Evolutionary conservation across 1,140 invertebrate species (phyloP).

Genomic region (Ganaspis sp.): DNA sequence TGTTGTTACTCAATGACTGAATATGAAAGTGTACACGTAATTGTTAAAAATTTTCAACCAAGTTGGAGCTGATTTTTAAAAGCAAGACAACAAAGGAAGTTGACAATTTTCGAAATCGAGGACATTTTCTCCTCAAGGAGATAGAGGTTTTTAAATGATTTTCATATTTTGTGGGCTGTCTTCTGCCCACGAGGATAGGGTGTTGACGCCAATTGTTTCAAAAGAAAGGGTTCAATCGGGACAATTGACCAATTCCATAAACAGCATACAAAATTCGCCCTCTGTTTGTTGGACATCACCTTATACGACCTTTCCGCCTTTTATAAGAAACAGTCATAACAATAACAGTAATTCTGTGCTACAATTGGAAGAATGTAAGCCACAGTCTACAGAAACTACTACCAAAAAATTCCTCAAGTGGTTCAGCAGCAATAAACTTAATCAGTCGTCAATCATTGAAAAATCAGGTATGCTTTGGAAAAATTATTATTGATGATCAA

Average conservation of each 20-base stretch:
- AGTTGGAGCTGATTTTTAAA: neutral
- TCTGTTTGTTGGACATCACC: neutral
- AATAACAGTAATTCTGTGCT: slow-evolving; percentile 2
- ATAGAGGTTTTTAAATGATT: neutral
- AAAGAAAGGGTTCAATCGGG: slow-evolving; percentile 4
- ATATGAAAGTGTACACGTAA: neutral
- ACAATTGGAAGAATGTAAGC: slow-evolving; percentile 2
- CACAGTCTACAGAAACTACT: neutral
- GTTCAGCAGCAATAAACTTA: slow-evolving; percentile 1
- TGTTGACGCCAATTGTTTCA: neutral
- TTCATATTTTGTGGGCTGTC: slow-evolving; percentile 1
- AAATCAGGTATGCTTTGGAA: neutral
- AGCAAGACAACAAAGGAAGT: neutral
- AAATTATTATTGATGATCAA: neutral
- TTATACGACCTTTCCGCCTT: neutral
- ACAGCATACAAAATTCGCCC: neutral
- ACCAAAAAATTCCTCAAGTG: slow-evolving; percentile 6
- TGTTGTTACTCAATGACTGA: slow-evolving; percentile 1
- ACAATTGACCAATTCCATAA: slow-evolving; percentile 23
- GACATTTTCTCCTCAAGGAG: neutral
- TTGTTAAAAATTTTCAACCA: neutral
- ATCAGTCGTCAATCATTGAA: neutral
- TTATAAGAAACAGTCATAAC: slow-evolving; percentile 46
- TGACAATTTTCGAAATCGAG: neutral
- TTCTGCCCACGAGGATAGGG: neutral